Base-by-base conservation (phyloP, 2,797 vertebrate species). In the Enteromius argenteus region DNA sequence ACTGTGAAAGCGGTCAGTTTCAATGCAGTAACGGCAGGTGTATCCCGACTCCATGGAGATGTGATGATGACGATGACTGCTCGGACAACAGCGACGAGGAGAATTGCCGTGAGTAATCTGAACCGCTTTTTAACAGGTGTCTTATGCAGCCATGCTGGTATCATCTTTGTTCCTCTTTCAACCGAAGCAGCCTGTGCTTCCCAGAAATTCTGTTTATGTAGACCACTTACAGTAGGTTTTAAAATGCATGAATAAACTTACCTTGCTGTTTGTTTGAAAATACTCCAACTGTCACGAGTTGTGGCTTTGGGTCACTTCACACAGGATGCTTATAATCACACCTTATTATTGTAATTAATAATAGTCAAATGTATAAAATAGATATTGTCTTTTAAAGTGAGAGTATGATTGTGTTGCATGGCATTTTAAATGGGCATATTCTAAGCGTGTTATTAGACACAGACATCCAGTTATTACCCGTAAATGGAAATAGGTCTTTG, bases 31-130 rank as follows among this genome's bases (percentile, higher is more conserved):
- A 98, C 84, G 95, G 95, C 88, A 95, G 97, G 79, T 99, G 98
- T 94, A 96, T 99, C 92, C 97, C 98, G 21, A 96, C 94, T 51
- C 91, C 98, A 89, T 99, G 98, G 98, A 96, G 96, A 87, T 99
- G 98, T 79, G 98, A 99, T 83, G 98, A 98, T 80, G 97, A 99
- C 74, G 96, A 99, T 56, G 98, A 99, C 83, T 99, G 98, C 91
- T 93, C 96, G 1, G 98, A 99, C 92, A 98, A 96, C 94, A 99
- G 97, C 80, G 98, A 99, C 78, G 98, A 99, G 86, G 97, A 97
- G 73, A 97, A 96, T 89, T 99, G 98, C 91, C 96, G 98, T 99
- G 95, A 99, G 98, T 99, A 90, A 30, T 19, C 32, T 17, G 19
- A 76, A 14, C 13, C 35, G 46, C 7, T 53, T 44, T 69, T 19